Evolutionary conservation across 2,888 invertebrate genomes (phyloP), one percentile per base, ranked within the genome.

Genomic region (Amblyjoppa proteus): DNA sequence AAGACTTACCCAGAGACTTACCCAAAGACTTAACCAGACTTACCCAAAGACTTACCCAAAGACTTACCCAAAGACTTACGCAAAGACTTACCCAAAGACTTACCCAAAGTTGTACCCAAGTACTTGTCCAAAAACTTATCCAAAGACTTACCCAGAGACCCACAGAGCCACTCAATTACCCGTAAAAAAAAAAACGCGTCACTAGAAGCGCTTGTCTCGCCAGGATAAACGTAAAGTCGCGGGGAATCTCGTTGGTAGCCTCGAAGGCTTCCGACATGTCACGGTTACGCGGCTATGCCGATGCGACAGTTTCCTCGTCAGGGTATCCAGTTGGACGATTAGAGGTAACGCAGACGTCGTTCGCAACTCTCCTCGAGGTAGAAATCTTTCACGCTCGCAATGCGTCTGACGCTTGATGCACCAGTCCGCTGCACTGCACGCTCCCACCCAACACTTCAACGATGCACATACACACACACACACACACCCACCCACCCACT

Each of bases 241-340:
- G 11, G 25, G 25, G 25, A 25, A 56, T 56, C 56, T 5, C 25
- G 7, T 56, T 25, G 25, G 25, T 9, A 38, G 38, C 38, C 38
- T 38, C 38, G 38, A 25, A 7, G 25, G 20, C 3, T 25, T 58
- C 25, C n/a, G 74, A 34, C 45, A 49, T 78, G 56, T 69, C 58
- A 69, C 68, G 31, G 16, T 45, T 61, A 76, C 53, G 70, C 38
- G 34, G 31, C 28, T 13, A 20, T 64, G 76, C 53, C 69, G 64
- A 76, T 76, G 76, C 70, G 69, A 75, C 58, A 58, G 58, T 49
- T 70, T 61, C 25, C 70, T 51, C 53, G 51, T 31, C 70, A 53
- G 13, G 28, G 64, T 28, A 53, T 49, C 28, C 45, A 45, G 45
- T 61, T 11, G 49, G 38, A 34, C n/a, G 53, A 56, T 45, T 76